phyloP scores from a whole-genome alignment of 1,140 invertebrate species.

The Periplaneta americana region DNA sequence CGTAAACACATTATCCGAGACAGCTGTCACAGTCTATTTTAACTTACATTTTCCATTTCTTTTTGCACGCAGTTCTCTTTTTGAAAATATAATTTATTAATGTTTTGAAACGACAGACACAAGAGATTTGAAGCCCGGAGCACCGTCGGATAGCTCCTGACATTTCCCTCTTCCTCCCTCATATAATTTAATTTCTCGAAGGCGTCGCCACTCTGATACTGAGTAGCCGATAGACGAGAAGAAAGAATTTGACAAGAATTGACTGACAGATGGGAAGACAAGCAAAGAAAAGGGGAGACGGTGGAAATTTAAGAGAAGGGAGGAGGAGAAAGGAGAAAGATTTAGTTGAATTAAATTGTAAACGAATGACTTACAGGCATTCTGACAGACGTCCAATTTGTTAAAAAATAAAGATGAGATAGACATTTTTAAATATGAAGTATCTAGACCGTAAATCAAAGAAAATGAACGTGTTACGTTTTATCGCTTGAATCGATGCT shows the following conservation, averaged over 20 bases:
- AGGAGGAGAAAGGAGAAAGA: not conserved
- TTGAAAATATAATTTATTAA: not conserved
- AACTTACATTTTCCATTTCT: too few species aligned
- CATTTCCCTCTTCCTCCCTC: not conserved
- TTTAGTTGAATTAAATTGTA: not conserved
- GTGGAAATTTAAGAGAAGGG: not conserved
- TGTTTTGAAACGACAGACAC: not conserved
- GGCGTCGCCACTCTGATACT: not conserved
- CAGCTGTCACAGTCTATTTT: too few species aligned
- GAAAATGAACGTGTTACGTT: too few species aligned
- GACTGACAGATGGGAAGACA: not conserved
- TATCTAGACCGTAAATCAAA: too few species aligned
- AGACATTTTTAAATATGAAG: too few species aligned
- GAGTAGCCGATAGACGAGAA: not conserved
- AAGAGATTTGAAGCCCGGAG: not conserved
- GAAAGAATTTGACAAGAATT: not conserved
- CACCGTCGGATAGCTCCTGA: not conserved
- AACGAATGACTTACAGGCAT: not conserved
- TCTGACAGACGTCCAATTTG: too few species aligned
- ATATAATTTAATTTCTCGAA: not conserved
- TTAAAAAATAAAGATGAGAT: too few species aligned
- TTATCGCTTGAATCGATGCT: too few species aligned
- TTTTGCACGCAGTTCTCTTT: not conserved
- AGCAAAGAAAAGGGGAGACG: not conserved
- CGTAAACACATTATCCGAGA: too few species aligned